Evolutionary conservation across 2,113 vertebrate species (phyloP).

Genomic region (Hippocampus zosterae): DNA sequence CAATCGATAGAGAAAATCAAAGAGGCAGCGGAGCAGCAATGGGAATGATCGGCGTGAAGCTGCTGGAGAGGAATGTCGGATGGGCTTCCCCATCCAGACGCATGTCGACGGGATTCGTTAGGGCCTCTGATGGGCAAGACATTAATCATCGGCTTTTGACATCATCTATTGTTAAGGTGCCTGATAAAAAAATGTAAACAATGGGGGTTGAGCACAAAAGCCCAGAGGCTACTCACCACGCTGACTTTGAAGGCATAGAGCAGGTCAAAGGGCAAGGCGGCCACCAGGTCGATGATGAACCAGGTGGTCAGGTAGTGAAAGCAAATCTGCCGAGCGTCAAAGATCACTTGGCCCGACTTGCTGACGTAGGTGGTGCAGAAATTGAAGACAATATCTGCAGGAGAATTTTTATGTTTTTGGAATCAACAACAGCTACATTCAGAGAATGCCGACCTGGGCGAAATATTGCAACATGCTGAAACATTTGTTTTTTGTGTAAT

Average conservation of each 20-base stretch:
- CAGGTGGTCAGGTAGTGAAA: slow-evolving; percentile 97
- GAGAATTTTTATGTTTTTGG: neutral
- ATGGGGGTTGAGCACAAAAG: neutral
- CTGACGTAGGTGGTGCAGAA: slow-evolving; percentile 97
- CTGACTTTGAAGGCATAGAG: slow-evolving; percentile 97
- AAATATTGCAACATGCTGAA: neutral
- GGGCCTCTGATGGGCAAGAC: neutral
- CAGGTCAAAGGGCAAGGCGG: slow-evolving; percentile 94
- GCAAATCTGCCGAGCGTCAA: slow-evolving; percentile 95
- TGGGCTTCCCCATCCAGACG: neutral
- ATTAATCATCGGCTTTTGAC: slow-evolving; percentile 1
- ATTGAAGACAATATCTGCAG: slow-evolving; percentile 92
- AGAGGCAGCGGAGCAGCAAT: slow-evolving; percentile 16
- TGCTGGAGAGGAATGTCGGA: slow-evolving; percentile 22
- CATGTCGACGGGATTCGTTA: slow-evolving; percentile 9
- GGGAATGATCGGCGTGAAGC: slow-evolving; percentile 25
- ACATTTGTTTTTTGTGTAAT: neutral
- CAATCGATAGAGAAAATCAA: slow-evolving; percentile 51
- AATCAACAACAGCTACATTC: neutral
- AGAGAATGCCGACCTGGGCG: neutral
- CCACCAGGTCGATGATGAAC: slow-evolving; percentile 97
- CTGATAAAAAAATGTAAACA: neutral
- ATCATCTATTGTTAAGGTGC: neutral
- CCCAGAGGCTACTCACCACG: slow-evolving; percentile 82
- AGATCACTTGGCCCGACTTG: slow-evolving; percentile 98